Percentiles rank a stretch among this genome's conserved stretches.
Conservation (phyloP, 2,113 vertebrate species). For the Siniperca chuatsi region DNA sequence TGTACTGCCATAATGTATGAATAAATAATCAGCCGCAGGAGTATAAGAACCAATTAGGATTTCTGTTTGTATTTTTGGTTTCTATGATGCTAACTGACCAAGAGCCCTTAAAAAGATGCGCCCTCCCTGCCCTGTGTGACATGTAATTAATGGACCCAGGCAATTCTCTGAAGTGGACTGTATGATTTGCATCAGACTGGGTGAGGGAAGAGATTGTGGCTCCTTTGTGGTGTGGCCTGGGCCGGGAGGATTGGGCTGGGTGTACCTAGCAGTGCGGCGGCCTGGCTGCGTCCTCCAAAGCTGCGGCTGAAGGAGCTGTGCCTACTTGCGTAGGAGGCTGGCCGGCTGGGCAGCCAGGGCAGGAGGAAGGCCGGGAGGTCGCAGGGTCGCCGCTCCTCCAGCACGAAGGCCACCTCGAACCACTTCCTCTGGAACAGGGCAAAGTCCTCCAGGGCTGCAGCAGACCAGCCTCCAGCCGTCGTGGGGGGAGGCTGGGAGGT, state of each 20-base stretch:
- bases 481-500: slow-evolving; percentile 44
- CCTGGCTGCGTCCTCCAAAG: slow-evolving; percentile 99
- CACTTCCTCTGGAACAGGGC: slow-evolving; percentile 96
- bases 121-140: slow-evolving; percentile 36
- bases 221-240: slow-evolving; percentile 27
- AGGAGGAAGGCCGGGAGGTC: slow-evolving; percentile 95
- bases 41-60: not conserved
- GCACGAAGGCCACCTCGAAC: slow-evolving; percentile 97
- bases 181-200: slow-evolving; percentile 36
- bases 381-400: slow-evolving; percentile 92
- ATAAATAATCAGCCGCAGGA: not conserved
- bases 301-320: slow-evolving; percentile 99
- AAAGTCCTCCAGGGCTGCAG: slow-evolving; percentile 92
- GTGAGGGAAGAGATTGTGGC: not conserved
- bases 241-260: slow-evolving; percentile 55
- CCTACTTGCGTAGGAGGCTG: slow-evolving; percentile 97
- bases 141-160: slow-evolving; percentile 10
- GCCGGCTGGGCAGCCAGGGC: slow-evolving; percentile 97
- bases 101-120: not conserved
- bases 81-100: not conserved
- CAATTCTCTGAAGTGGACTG: not conserved
- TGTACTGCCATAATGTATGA: not conserved
- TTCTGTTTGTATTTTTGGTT: not conserved
- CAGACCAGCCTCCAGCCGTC: slow-evolving; percentile 85
- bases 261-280: slow-evolving; percentile 96